Base-by-base conservation (phyloP, 2,113 vertebrate genomes). In the Halichoerus grypus region DNA sequence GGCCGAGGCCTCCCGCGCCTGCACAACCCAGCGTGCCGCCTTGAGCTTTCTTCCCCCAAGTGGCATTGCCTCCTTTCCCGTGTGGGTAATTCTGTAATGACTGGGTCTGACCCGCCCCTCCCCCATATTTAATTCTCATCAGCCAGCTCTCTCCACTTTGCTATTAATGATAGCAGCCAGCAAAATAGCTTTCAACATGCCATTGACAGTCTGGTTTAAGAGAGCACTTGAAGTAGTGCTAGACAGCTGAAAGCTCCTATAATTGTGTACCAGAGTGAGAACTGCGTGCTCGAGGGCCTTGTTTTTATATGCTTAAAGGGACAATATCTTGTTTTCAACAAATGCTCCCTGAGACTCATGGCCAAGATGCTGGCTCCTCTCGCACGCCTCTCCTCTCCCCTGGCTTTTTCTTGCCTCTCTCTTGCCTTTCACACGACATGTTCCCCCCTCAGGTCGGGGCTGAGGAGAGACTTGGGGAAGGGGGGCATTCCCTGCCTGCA, bases 161-260 rank as follows among this genome's bases (percentile, higher is more conserved):
- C 99, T 99, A 99, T 99, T 99, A 99, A 99, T 98, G 99, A 99
- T 98, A 99, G 99, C 99, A 99, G 99, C 99, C 99, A 97, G 96
- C 98, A 98, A 97, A 99, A 99, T 99, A 99, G 99, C 99, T 99
- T 99, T 99, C 99, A 99, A 99, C 99, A 98, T 99, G 99, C 99
- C 99, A 98, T 99, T 99, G 99, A 99, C 99, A 97, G 98, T 98
- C 98, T 95, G 98, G 98, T 98, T 99, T 99, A 98, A 98, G 99
- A 99, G 99, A 98, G 99, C 99, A 99, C 99, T 99, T 99, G 99
- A 99, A 99, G 98, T 98, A 98, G 99, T 99, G 99, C 99, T 98
- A 99, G 99, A 99, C 99, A 99, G 99, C 99, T 99, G 99, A 98
- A 99, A 99, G 99, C 99, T 98, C 99, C 99, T 99, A 94, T 99